A percentile compares a stretch with the other conserved stretches of the same genome.
Conservation (phyloP, 2,888 invertebrate species). For the Suillia variegata region DNA sequence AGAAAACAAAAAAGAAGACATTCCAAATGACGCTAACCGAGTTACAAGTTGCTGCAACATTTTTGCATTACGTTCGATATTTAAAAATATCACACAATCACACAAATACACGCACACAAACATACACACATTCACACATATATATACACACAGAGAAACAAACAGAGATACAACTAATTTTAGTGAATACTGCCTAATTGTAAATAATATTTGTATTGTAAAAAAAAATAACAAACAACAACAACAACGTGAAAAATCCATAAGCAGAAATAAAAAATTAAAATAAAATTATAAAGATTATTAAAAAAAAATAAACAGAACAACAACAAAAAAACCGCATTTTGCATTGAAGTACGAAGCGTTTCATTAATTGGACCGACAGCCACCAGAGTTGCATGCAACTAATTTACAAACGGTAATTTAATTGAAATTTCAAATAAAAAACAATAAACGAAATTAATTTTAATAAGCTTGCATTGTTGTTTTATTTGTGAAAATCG, state of each 20-base stretch:
- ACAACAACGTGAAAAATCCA: neutral
- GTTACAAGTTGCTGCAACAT: slow-evolving; percentile 1
- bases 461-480: too few relatives aligned
- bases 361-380: too few relatives aligned
- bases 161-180: slow-evolving; percentile 31
- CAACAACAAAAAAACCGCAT: slow-evolving; percentile 14
- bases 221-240: slow-evolving; percentile 25
- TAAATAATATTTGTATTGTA: slow-evolving; percentile 43
- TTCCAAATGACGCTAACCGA: neutral
- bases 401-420: too few relatives aligned
- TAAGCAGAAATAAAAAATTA: neutral
- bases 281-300: neutral
- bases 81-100: neutral
- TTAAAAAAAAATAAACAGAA: slow-evolving; percentile 4
- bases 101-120: slow-evolving; percentile 2
- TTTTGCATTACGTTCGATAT: too few relatives aligned
- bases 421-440: too few relatives aligned
- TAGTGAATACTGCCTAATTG: slow-evolving; percentile 39
- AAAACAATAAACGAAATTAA: too few relatives aligned
- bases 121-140: slow-evolving; percentile 11
- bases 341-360: too few relatives aligned
- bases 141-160: slow-evolving; percentile 26
- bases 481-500: too few relatives aligned
- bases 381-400: too few relatives aligned
- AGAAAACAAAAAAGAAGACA: neutral